These are phyloP conservation scores for Lordiphosa collinella DNA, from an alignment of 1,140 invertebrate species.

Conservation along the genomic window DNA sequence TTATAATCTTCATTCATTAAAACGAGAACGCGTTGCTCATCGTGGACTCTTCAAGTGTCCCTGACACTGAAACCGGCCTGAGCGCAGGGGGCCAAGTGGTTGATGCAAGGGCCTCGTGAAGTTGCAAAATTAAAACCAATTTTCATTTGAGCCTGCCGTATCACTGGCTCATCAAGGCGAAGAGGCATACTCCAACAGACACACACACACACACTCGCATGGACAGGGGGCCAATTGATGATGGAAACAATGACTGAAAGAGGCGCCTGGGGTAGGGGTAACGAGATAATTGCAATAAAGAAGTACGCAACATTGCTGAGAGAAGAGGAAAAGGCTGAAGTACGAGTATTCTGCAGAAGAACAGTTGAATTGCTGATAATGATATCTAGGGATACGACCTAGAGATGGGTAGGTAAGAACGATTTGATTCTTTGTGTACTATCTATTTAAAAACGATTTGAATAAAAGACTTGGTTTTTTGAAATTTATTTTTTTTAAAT, in stretches of 20 bases:
- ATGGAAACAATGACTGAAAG: constrained; percentile 43
- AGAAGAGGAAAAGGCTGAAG: not conserved
- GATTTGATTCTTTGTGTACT: too few relatives aligned
- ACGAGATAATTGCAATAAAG: constrained; percentile 68
- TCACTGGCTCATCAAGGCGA: constrained; percentile 41
- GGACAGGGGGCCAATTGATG: constrained; percentile 25
- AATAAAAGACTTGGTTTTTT: too few relatives aligned
- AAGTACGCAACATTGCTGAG: constrained; percentile 26
- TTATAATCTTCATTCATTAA: constrained; percentile 68
- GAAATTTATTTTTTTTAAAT: too few relatives aligned
- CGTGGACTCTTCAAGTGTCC: constrained; percentile 1
- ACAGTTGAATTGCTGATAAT: not conserved
- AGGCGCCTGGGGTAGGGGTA: constrained; percentile 4
- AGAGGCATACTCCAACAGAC: constrained; percentile 2
- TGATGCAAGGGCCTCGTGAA: constrained; percentile 26
- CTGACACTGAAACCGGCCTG: constrained; percentile 49
- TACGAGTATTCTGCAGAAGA: not conserved
- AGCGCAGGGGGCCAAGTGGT: not conserved
- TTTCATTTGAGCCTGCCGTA: constrained; percentile 60
- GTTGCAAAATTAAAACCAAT: constrained; percentile 52
- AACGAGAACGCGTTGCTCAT: constrained; percentile 30
- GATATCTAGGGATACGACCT: too few relatives aligned
- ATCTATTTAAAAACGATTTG: too few relatives aligned
- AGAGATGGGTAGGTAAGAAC: too few relatives aligned
- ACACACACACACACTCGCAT: constrained; percentile 6